A percentile compares a stretch with the other conserved stretches of the same genome.
Conservation (phyloP, 1,140 invertebrate genomes). For the Augochlora pura region DNA sequence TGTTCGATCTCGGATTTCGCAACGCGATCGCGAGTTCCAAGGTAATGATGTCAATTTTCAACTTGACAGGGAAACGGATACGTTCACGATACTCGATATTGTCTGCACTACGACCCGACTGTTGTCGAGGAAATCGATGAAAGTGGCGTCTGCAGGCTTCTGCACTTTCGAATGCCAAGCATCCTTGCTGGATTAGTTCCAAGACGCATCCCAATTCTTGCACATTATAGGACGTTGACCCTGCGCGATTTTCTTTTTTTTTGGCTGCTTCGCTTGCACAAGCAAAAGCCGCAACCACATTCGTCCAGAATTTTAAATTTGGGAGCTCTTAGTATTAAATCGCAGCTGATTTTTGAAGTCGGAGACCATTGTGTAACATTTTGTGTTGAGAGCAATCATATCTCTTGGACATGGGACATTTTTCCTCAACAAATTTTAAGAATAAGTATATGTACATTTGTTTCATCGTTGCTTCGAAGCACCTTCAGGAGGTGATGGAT, state of each 20-base stretch:
- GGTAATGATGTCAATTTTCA: constrained; percentile 43
- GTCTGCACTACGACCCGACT: background rate
- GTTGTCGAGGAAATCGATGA: background rate
- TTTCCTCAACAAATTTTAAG: no score
- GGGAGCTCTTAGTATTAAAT: no score
- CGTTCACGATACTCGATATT: constrained; percentile 25
- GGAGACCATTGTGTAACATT: no score
- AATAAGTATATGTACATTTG: no score
- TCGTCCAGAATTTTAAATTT: no score
- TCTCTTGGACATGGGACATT: no score
- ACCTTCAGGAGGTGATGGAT: no score
- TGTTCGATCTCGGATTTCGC: constrained; percentile 37
- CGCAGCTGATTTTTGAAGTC: no score
- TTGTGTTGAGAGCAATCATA: no score
- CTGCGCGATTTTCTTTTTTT: background rate
- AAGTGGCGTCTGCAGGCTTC: background rate
- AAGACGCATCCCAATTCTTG: background rate
- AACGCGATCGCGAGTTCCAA: constrained; percentile 51
- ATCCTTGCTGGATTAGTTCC: background rate
- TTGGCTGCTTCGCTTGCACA: background rate
- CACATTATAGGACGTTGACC: background rate
- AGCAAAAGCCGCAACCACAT: no score
- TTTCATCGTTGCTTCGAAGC: no score
- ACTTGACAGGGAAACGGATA: constrained; percentile 16
- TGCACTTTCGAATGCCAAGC: background rate